Evolutionary conservation across 1,140 invertebrate species (phyloP).

Genomic region (Gerris buenoi): DNA sequence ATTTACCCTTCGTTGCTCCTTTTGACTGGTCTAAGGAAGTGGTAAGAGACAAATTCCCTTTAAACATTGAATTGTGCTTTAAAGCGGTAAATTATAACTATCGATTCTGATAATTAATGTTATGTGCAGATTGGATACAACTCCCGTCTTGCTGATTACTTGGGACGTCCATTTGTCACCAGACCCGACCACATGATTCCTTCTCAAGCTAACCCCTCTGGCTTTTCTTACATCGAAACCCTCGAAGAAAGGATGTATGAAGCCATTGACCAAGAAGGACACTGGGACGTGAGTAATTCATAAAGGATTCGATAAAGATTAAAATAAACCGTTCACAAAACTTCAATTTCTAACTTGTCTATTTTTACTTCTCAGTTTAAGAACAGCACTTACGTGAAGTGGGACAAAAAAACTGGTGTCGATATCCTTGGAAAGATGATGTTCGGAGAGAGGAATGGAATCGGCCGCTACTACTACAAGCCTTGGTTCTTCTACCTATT

Average conservation of each 20-base stretch:
- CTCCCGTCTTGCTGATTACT: not conserved
- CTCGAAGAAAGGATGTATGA: not conserved
- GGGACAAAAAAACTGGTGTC: not conserved
- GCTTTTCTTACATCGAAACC: not conserved
- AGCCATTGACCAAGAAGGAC: not conserved
- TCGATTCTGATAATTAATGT: no score
- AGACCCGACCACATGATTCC: not conserved
- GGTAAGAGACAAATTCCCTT: no score
- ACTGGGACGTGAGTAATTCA: not conserved
- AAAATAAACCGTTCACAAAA: no score
- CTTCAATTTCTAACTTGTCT: no score
- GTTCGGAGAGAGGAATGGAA: not conserved
- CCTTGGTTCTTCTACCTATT: not conserved
- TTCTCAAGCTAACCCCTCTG: not conserved
- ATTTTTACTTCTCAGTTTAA: not conserved
- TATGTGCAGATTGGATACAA: conserved; percentile 1
- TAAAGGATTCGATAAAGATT: no score
- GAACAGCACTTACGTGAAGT: not conserved
- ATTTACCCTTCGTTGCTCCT: conserved; percentile 39
- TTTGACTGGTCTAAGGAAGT: conserved; percentile 29
- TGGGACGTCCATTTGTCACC: not conserved
- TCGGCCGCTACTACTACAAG: not conserved
- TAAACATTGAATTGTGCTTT: no score
- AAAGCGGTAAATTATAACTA: no score
- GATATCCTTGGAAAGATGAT: not conserved